Evolutionary conservation across 2,888 invertebrate genomes (phyloP).

Genomic region (Patella caerulea): DNA sequence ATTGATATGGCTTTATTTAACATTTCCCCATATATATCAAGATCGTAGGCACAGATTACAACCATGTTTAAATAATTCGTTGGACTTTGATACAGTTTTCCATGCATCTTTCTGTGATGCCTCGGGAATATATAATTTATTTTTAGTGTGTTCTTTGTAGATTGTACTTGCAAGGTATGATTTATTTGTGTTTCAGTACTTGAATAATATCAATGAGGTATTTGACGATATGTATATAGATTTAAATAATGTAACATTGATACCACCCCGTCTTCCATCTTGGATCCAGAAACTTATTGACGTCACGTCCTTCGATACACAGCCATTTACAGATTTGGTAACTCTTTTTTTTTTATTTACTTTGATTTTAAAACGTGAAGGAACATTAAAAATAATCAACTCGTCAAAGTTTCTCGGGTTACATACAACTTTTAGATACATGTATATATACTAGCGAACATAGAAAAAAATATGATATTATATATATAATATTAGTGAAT

Average conservation of each 20-base stretch:
- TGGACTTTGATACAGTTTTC: too few relatives aligned
- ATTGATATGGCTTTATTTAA: too few relatives aligned
- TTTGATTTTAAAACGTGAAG: neutral
- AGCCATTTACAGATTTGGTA: conserved; percentile 25
- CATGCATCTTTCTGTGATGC: too few relatives aligned
- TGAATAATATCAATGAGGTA: conserved; percentile 13
- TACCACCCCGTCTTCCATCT: conserved; percentile 23
- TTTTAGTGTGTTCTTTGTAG: too few relatives aligned
- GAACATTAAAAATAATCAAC: neutral
- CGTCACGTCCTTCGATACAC: conserved; percentile 20
- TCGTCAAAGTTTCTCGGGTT: neutral
- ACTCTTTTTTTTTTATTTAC: neutral
- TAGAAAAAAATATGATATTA: neutral
- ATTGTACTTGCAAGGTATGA: too few relatives aligned
- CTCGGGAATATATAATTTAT: too few relatives aligned
- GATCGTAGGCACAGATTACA: too few relatives aligned
- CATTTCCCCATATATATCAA: too few relatives aligned
- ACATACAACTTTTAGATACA: neutral
- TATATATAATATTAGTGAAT: neutral
- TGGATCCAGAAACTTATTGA: conserved; percentile 25
- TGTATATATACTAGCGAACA: neutral
- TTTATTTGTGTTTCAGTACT: conserved; percentile 18
- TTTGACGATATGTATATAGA: conserved; percentile 28
- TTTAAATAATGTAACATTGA: conserved; percentile 22
- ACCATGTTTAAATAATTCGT: too few relatives aligned